These are phyloP conservation scores for Hydriomena furcata DNA, from an alignment of 2,888 invertebrate genomes.

Conservation along the genomic window DNA sequence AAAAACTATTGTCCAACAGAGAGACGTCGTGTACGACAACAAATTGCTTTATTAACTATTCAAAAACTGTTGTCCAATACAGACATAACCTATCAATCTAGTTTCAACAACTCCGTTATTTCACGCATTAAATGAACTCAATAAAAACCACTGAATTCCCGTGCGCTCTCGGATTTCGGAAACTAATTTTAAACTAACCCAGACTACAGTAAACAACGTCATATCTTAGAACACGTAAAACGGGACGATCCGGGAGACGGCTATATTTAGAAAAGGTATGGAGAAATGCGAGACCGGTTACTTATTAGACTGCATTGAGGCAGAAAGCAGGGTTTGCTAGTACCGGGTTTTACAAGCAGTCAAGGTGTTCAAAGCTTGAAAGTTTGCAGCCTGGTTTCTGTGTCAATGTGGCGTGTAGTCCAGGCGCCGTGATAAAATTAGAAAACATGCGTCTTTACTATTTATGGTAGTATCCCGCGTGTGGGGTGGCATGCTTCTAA, in stretches of 20 bases:
- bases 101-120: no score
- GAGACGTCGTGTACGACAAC: no score
- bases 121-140: neutral
- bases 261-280: slow-evolving; percentile 24
- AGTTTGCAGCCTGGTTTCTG: neutral
- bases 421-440: slow-evolving; percentile 64
- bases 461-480: slow-evolving; percentile 75
- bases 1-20: no score
- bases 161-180: slow-evolving; percentile 20
- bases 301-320: neutral
- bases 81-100: neutral
- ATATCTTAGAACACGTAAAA: slow-evolving; percentile 25
- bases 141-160: neutral
- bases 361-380: neutral
- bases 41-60: neutral
- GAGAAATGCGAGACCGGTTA: slow-evolving; percentile 35
- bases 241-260: slow-evolving; percentile 52
- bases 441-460: slow-evolving; percentile 77
- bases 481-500: slow-evolving; percentile 62
- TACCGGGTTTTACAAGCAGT: no score
- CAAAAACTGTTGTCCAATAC: no score
- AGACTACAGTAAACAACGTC: slow-evolving; percentile 16
- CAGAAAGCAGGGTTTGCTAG: slow-evolving; percentile 2
- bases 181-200: slow-evolving; percentile 20
- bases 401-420: slow-evolving; percentile 18